Base-by-base conservation (phyloP, 2,888 invertebrate genomes). In the Tetragonisca angustula region DNA sequence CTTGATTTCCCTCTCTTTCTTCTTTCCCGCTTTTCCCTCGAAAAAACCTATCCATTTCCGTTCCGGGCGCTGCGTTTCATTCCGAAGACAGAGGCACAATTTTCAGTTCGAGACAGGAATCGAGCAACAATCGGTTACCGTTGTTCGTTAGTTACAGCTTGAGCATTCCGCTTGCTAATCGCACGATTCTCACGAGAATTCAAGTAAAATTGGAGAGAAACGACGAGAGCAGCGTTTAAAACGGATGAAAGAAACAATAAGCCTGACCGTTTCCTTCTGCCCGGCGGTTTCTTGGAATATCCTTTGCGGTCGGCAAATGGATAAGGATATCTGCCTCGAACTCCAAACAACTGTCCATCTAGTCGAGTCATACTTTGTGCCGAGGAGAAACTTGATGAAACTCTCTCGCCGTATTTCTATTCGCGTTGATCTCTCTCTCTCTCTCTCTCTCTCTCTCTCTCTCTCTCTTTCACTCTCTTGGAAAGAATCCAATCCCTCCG, bases 241-340 rank as follows among this genome's bases (percentile, higher is more conserved):
- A 76, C 73, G 76, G 76, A 71, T 54, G 71, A 78, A 83, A 70
- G 79, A 78, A 83, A 81, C 70, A 73, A 72, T 73, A 43, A 75
- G 62, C 69, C 80, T 77, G 32, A 81, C 76, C 83, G 78, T 89
- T 91, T 91, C 84, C 89, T 88, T 85, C 84, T 85, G 75, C 67
- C 61, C 83, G 43, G 88, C 79, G 88, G 87, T 88, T 90, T 90
- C 88, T 85, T 52, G 76, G 88, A 90, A 90, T 89, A 89, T 90
- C 87, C 87, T 88, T 88, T 90, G 90, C 86, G 91, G 91, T 88
- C 61, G 77, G 67, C 80, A 27, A 70, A 80, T 83, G 89, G 88
- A 89, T 89, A 90, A 88, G 89, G 90, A 89, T 88, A 88, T 87
- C 87, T 87, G 56, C 82, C 74, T 82, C 69, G 79, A 84, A 74